Percentiles rank a stretch among this genome's conserved stretches.
phyloP scores from a whole-genome alignment of 2,888 invertebrate species.

The Mimas tiliae region DNA sequence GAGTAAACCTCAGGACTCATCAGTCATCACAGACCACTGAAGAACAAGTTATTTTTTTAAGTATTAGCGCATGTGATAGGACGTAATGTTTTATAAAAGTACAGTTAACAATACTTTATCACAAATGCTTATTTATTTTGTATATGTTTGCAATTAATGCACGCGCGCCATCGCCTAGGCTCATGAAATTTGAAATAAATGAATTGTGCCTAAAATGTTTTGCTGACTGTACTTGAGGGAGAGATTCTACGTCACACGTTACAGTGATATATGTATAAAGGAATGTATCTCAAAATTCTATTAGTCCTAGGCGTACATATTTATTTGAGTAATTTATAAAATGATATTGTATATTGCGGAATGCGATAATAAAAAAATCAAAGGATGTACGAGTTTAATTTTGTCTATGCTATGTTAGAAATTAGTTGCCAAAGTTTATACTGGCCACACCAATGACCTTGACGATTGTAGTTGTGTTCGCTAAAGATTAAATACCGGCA shows the following conservation, averaged over 20 bases:
- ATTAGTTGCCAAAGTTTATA: too few species aligned
- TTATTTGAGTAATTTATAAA: constrained; percentile 65
- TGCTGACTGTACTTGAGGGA: background rate
- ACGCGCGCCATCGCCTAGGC: background rate
- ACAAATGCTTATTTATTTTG: constrained; percentile 9
- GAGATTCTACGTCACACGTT: constrained; percentile 10
- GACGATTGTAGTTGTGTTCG: too few species aligned
- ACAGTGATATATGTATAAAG: constrained; percentile 55
- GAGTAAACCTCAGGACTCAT: constrained; percentile 57
- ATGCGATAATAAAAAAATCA: constrained; percentile 60
- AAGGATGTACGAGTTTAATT: constrained; percentile 40
- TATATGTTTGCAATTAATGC: background rate
- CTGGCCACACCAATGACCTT: too few species aligned
- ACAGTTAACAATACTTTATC: constrained; percentile 6
- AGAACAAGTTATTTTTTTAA: constrained; percentile 54
- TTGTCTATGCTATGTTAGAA: background rate
- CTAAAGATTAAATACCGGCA: too few species aligned
- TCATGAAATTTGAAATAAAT: background rate
- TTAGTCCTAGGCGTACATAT: constrained; percentile 74
- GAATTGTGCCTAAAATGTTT: background rate
- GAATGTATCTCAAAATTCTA: constrained; percentile 68
- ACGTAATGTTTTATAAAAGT: constrained; percentile 16
- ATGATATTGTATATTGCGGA: constrained; percentile 60
- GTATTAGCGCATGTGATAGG: constrained; percentile 67
- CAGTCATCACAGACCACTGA: constrained; percentile 37